Conservation (phyloP, 2,113 vertebrate genomes). For the Tetrax tetrax region DNA sequence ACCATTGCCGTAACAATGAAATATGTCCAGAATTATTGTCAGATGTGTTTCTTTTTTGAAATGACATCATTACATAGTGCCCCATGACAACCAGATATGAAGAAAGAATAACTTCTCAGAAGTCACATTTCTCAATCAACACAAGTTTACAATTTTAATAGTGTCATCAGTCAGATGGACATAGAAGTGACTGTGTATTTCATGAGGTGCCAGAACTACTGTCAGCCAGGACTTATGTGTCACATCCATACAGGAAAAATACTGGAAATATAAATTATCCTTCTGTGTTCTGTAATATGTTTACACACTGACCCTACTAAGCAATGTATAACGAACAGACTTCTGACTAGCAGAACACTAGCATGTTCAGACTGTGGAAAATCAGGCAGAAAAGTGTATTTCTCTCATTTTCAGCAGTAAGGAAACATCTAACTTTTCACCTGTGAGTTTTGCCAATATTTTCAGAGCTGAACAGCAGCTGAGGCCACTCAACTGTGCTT, state of each 20-base stretch:
- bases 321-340: background rate
- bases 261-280: conserved; percentile 25
- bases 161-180: conserved; percentile 37
- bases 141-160: conserved; percentile 8
- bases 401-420: background rate
- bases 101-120: conserved; percentile 20
- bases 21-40: conserved; percentile 27
- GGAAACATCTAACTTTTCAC: background rate
- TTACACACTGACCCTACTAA: background rate
- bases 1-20: background rate
- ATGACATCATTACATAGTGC: conserved; percentile 9
- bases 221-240: conserved; percentile 13
- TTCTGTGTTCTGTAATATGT: background rate
- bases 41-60: conserved; percentile 6
- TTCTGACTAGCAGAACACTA: background rate
- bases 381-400: background rate
- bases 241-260: background rate
- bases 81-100: conserved; percentile 1
- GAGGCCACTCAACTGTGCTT: background rate
- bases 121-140: conserved; percentile 41
- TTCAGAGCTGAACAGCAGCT: background rate
- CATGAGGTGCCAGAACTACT: conserved; percentile 30
- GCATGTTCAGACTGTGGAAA: background rate
- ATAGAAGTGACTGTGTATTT: conserved; percentile 19
- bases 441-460: background rate